Evolutionary conservation across 2,888 invertebrate species (phyloP).

Genomic region (Actias luna): DNA sequence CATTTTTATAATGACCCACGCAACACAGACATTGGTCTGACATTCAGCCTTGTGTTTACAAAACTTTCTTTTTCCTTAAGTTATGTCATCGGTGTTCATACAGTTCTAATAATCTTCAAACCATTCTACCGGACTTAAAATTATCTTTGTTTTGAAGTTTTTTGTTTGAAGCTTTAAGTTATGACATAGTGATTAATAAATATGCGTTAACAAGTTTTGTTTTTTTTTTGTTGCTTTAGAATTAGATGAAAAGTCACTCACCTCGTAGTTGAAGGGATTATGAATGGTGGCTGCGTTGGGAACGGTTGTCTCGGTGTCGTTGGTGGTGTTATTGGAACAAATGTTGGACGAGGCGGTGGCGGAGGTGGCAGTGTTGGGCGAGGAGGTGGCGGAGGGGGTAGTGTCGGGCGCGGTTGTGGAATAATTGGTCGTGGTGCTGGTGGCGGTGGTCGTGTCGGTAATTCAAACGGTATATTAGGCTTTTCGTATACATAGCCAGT

Average conservation of each 20-base stretch:
- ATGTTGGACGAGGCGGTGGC: conserved; percentile 26
- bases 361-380: conserved; percentile 27
- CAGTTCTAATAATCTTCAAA: background rate
- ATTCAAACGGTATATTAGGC: conserved; percentile 34
- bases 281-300: conserved; percentile 30
- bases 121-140: no score
- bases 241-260: conserved; percentile 8
- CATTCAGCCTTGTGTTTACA: background rate
- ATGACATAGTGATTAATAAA: no score
- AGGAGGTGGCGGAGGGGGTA: conserved; percentile 25
- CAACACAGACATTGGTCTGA: no score
- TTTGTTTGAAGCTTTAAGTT: no score
- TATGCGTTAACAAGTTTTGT: no score
- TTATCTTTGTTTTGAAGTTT: no score
- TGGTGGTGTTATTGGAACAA: conserved; percentile 30
- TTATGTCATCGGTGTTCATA: background rate
- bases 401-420: conserved; percentile 27
- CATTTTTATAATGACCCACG: no score
- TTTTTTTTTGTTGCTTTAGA: no score
- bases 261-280: conserved; percentile 27
- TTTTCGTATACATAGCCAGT: conserved; percentile 51
- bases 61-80: background rate
- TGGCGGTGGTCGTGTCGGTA: conserved; percentile 30
- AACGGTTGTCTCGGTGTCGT: conserved; percentile 27
- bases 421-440: conserved; percentile 25